Conservation (phyloP, 2,888 invertebrate genomes). For the Acanthopleura granulata region DNA sequence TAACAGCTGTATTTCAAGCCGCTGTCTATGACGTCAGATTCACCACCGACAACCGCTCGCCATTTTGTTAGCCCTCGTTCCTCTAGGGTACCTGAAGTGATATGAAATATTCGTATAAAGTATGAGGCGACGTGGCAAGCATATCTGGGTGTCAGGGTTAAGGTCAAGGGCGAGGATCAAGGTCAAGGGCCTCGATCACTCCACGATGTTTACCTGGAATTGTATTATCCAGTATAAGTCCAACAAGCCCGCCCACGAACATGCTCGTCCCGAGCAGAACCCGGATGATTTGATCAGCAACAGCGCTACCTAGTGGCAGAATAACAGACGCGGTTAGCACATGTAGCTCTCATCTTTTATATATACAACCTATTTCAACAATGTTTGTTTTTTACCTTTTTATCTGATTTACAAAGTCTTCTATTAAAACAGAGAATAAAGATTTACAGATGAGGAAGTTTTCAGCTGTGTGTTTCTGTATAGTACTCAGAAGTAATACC, state of each 20-base stretch:
- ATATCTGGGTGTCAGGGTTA: too few relatives aligned
- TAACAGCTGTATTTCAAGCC: conserved; percentile 59
- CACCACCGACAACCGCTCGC: conserved; percentile 72
- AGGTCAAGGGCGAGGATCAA: too few relatives aligned
- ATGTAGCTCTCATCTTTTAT: background rate
- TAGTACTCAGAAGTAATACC: too few relatives aligned
- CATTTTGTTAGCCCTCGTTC: conserved; percentile 84
- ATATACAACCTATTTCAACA: background rate
- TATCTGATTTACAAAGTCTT: too few relatives aligned
- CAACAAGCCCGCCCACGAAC: conserved; percentile 70
- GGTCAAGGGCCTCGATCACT: background rate
- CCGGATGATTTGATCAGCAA: conserved; percentile 51
- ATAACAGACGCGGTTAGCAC: background rate
- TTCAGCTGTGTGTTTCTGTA: too few relatives aligned
- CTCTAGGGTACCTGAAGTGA: conserved; percentile 76
- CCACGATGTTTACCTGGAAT: conserved; percentile 54
- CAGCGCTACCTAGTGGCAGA: conserved; percentile 42
- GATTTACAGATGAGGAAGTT: too few relatives aligned
- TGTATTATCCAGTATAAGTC: conserved; percentile 70
- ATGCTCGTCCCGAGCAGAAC: conserved; percentile 65
- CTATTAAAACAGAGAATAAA: too few relatives aligned
- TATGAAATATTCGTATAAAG: conserved; percentile 70
- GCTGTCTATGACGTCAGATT: conserved; percentile 8
- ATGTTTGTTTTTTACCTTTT: too few relatives aligned
- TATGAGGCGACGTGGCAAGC: conserved; percentile 60